Evolutionary conservation across 2,113 vertebrate species (phyloP).

Genomic region (Tricholaema leucomelas): DNA sequence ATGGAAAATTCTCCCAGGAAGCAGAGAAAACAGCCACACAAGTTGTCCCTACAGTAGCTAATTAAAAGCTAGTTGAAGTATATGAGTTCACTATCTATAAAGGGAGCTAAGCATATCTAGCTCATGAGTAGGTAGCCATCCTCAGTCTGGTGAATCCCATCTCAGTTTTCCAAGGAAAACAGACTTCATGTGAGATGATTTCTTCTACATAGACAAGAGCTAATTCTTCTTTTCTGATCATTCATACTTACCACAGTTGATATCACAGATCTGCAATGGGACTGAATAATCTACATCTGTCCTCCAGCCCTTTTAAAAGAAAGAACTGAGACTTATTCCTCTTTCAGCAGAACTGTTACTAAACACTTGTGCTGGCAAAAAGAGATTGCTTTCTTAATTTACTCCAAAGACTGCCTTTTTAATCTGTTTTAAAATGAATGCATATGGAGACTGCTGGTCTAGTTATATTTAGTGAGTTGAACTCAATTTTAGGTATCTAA

Average conservation of each 20-base stretch:
- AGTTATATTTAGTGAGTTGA: background rate
- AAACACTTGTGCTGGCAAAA: background rate
- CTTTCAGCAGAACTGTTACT: background rate
- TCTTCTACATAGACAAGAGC: background rate
- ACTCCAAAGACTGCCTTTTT: background rate
- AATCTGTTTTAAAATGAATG: background rate
- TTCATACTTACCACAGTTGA: slow-evolving; percentile 65
- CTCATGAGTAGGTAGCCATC: background rate
- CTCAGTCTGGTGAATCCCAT: background rate
- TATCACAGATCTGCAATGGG: slow-evolving; percentile 62
- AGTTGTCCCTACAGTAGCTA: background rate
- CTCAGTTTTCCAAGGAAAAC: background rate
- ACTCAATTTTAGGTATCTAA: background rate
- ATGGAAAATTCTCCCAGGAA: background rate
- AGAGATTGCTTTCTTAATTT: background rate
- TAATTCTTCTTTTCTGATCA: background rate
- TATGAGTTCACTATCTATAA: background rate
- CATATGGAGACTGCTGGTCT: background rate
- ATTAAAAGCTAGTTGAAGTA: background rate
- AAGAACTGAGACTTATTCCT: slow-evolving; percentile 15
- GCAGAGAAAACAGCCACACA: background rate
- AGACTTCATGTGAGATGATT: background rate
- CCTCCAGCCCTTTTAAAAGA: slow-evolving; percentile 68
- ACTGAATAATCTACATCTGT: slow-evolving; percentile 73
- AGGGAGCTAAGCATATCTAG: background rate